phyloP scores from a whole-genome alignment of 2,113 vertebrate genomes.

The Cheilinus undulatus region DNA sequence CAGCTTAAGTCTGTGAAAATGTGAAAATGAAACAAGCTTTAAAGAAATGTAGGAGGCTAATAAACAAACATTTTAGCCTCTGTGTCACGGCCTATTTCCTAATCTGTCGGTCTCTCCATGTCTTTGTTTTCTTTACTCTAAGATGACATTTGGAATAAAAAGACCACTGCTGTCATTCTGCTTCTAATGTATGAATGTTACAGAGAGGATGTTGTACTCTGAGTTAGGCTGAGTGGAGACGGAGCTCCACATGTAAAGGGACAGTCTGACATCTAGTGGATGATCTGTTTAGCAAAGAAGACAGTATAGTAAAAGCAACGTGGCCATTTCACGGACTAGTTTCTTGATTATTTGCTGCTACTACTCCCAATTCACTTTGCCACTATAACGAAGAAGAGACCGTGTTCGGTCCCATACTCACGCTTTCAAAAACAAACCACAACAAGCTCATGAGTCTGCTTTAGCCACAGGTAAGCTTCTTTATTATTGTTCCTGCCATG shows the following conservation, averaged over 20 bases:
- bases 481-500: too few species aligned
- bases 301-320: too few species aligned
- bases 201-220: too few species aligned
- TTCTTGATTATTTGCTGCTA: too few species aligned
- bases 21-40: constrained; percentile 47
- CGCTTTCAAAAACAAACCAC: too few species aligned
- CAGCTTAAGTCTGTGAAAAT: constrained; percentile 35
- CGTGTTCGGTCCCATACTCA: too few species aligned
- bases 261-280: constrained; percentile 69
- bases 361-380: too few species aligned
- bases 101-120: constrained; percentile 38
- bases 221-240: neutral
- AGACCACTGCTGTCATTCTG: constrained; percentile 17
- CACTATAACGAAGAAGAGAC: too few species aligned
- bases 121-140: constrained; percentile 39
- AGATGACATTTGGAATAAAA: neutral
- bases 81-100: constrained; percentile 21
- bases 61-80: constrained; percentile 39
- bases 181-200: neutral
- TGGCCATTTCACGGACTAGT: too few species aligned
- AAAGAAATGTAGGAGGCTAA: constrained; percentile 19
- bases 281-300: neutral
- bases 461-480: too few species aligned
- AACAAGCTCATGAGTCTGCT: too few species aligned
- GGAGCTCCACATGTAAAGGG: neutral